A percentile compares a stretch with the other conserved stretches of the same genome.
phyloP scores from a whole-genome alignment of 1,140 invertebrate genomes.

The Drosophila rhopaloa region DNA sequence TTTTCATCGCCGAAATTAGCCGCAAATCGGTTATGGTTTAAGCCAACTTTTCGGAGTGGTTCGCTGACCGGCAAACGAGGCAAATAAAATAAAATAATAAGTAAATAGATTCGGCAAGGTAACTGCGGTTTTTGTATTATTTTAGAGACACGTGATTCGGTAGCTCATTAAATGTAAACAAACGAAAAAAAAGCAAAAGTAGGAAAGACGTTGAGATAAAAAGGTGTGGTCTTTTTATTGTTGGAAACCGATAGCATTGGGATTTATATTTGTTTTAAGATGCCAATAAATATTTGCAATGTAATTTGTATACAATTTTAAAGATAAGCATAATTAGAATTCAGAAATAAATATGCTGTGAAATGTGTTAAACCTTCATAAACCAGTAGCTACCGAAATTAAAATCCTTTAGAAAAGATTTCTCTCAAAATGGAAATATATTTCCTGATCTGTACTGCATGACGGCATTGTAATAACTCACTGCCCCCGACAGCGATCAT shows the following conservation, averaged over 20 bases:
- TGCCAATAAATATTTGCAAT: neutral
- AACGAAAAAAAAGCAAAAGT: neutral
- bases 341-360: no score
- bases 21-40: slow-evolving; percentile 39
- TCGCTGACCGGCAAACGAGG: slow-evolving; percentile 49
- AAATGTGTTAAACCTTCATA: neutral
- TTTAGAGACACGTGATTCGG: slow-evolving; percentile 44
- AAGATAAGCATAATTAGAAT: no score
- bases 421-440: neutral
- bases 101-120: slow-evolving; percentile 46
- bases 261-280: neutral
- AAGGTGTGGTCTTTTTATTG: neutral
- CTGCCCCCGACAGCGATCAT: slow-evolving; percentile 9
- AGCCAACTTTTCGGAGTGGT: slow-evolving; percentile 15
- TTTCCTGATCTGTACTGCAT: slow-evolving; percentile 12
- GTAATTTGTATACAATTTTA: no score
- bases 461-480: slow-evolving; percentile 11
- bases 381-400: neutral
- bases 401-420: neutral
- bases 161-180: slow-evolving; percentile 41
- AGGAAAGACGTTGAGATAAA: slow-evolving; percentile 1
- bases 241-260: neutral
- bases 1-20: slow-evolving; percentile 43
- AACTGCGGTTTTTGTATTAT: slow-evolving; percentile 38
- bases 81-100: slow-evolving; percentile 26